Evolutionary conservation across 2,888 invertebrate species (phyloP), one percentile per base, ranked within the genome.

Genomic region (Pedicia rivosa): DNA sequence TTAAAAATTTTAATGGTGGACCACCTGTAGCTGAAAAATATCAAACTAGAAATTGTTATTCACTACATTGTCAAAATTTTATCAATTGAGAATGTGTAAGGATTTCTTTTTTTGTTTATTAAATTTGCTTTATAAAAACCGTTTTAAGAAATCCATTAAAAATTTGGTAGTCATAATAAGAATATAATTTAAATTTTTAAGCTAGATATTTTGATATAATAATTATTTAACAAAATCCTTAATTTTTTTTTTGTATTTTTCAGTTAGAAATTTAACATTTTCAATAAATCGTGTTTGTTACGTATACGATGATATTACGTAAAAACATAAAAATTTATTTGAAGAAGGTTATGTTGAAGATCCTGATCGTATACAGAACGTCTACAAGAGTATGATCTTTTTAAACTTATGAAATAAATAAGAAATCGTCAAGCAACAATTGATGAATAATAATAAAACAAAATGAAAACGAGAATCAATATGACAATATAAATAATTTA

Each of bases 301-400:
- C 43, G 74, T 79, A 3, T 87, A 80, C 57, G 86, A 88, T 53
- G 68, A 74, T 20, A 64, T 69, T 7, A 84, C 88, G 82, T 56
- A 78, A 47, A 70, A 73, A 43, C 90, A 90, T 56, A 68, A 63
- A 47, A 78, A 79, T 48, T 58, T 68, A 10, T 67, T 67, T 36
- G 78, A 80, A 50, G 66, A 68, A 71, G 68, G 67, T 2, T 87
- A 88, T 63, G 82, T 83, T 17, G 88, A 90, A 54, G 71, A 74
- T 43, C 86, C 88, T 2, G 74, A 76, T 49, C 70, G 88, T 34
- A 75, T 86, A 39, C 62, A 69, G 39, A 66, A 70, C 31, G 81
- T 87, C 40, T 76, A 74, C 57, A 68, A 76, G 79, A 81, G 47
- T 78, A 68, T 58, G 70, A 71, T 1, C 57, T 86, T 27, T 47